phyloP scores from a whole-genome alignment of 2,888 invertebrate genomes.

The Lasius fuliginosus region DNA sequence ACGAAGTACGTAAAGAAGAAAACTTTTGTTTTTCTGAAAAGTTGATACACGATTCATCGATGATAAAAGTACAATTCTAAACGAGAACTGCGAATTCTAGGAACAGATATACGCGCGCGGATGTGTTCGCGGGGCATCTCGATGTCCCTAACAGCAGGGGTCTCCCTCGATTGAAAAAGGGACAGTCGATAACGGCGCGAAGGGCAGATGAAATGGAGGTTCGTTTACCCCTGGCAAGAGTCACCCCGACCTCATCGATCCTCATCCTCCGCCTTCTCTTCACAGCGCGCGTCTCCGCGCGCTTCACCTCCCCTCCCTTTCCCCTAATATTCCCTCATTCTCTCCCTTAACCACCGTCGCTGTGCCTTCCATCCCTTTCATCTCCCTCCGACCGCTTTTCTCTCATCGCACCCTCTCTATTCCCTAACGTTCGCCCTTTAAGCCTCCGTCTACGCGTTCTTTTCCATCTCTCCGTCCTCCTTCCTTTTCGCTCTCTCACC shows the following conservation, averaged over 20 bases:
- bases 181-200: conserved; percentile 79
- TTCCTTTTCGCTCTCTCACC: conserved; percentile 34
- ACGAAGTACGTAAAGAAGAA: background rate
- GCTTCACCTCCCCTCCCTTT: conserved; percentile 53
- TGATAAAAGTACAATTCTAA: background rate
- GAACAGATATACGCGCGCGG: conserved; percentile 5
- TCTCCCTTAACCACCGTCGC: conserved; percentile 72
- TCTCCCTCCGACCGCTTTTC: conserved; percentile 30
- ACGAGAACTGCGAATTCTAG: background rate
- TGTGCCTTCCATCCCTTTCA: conserved; percentile 69
- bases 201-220: conserved; percentile 79
- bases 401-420: conserved; percentile 54
- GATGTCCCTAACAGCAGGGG: conserved; percentile 62
- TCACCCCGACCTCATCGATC: conserved; percentile 77
- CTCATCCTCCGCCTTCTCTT: conserved; percentile 70
- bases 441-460: conserved; percentile 45
- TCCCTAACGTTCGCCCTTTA: conserved; percentile 44
- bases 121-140: conserved; percentile 37
- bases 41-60: background rate
- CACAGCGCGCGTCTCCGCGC: conserved; percentile 51
- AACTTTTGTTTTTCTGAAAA: background rate
- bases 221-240: conserved; percentile 79
- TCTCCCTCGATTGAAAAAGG: conserved; percentile 79
- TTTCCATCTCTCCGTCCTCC: conserved; percentile 15
- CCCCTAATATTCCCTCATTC: conserved; percentile 30